These are phyloP conservation scores for Eupithecia subfuscata DNA, from an alignment of 2,888 invertebrate species.

Conservation along the genomic window DNA sequence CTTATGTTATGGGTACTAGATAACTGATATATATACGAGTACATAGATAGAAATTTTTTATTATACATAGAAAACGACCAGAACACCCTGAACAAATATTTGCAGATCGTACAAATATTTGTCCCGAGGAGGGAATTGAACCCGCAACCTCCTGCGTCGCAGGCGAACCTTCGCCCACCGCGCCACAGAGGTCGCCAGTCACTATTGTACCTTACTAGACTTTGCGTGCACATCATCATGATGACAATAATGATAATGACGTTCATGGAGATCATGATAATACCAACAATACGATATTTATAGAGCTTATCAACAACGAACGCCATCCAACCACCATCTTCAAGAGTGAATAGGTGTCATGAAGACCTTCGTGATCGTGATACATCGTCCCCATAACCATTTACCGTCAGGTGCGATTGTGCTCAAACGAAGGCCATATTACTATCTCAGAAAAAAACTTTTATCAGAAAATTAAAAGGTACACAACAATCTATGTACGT, in stretches of 20 bases:
- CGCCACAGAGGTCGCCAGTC: no score
- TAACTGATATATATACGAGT: no score
- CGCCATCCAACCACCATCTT: background rate
- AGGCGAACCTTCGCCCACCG: no score
- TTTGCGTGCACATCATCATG: background rate
- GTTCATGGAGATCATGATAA: background rate
- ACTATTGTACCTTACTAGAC: background rate
- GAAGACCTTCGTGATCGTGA: background rate
- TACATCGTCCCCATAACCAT: background rate
- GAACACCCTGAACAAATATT: no score
- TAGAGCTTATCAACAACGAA: background rate
- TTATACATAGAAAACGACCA: no score
- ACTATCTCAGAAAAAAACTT: background rate
- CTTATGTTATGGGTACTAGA: no score
- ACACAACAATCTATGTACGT: background rate
- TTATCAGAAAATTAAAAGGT: background rate
- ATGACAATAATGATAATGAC: background rate
- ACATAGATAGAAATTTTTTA: no score
- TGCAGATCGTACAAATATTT: no score
- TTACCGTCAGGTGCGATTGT: background rate
- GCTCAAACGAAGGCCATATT: background rate
- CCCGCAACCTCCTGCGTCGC: no score
- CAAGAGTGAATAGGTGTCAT: background rate
- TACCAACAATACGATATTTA: background rate
- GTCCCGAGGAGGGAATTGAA: no score